Base-by-base conservation (phyloP, 2,797 vertebrate genomes). In the Cheirogaleus major region DNA sequence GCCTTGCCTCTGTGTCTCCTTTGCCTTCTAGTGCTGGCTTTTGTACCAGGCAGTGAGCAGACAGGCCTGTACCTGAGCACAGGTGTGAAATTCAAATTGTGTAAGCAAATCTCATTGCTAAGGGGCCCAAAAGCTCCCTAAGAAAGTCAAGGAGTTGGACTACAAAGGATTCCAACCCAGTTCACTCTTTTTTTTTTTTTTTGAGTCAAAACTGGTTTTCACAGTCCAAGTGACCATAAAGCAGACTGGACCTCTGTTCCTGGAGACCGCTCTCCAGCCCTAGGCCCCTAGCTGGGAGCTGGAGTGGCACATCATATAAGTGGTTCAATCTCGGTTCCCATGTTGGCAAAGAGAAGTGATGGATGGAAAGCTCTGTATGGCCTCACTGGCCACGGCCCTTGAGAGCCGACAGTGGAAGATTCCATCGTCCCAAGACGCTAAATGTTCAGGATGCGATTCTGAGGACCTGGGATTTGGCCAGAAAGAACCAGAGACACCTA, bases 401-500 rank as follows among this genome's bases (percentile, higher is more conserved):
- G 59, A 55, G 25, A 27, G 22, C 20, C 11, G 5, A 61, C 0
- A 3, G 45, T 41, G 4, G 23, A 80, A 92, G 48, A 50, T 1
- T 57, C 59, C 35, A 65, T 0, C 0, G n/a, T 27, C 43, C 50
- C 32, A 32, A 0, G 4, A 55, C 2, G 12, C 23, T 61, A 38
- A 57, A 12, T 30, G 61, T 73, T 38, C 17, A 72, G 25, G 69
- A 48, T 15, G 9, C 1, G 6, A 80, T n/a, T 55, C 57, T 38
- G 63, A 89, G 78, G 79, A 32, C 48, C 10, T 18, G 43, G 72
- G 43, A 50, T 86, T 50, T 41, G 59, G 20, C 59, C 15, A 30
- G 35, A 92, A 18, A 45, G 57, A 93, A 95, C 11, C 88, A 97
- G 38, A 97, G 48, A 97, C 4, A 25, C 50, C 32, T 25, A 90